Percentiles rank a stretch among this genome's conserved stretches.
Conservation (phyloP, 2,113 vertebrate species). For the Pogonocichla stellata region DNA sequence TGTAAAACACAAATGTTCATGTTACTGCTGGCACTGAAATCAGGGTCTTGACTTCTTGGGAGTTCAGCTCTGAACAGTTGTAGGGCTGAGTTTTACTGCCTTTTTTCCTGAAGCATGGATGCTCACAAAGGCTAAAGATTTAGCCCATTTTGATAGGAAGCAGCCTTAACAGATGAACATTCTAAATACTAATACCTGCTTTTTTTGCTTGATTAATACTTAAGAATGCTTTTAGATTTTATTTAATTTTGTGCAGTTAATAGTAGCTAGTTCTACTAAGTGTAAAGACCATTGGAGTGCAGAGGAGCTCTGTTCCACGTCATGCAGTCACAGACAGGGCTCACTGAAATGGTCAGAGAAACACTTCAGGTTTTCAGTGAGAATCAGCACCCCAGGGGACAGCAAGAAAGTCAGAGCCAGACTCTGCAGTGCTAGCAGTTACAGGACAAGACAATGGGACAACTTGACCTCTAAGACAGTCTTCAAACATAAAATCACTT, state of each 20-base stretch:
- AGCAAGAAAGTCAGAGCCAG: neutral
- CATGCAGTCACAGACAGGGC: neutral
- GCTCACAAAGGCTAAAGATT: neutral
- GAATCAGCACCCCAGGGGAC: neutral
- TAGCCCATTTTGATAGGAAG: neutral
- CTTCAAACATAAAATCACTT: neutral
- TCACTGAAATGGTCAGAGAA: neutral
- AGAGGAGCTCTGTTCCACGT: neutral
- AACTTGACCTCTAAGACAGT: neutral
- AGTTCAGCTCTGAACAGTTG: neutral
- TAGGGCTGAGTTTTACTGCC: neutral
- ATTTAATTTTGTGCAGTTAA: neutral
- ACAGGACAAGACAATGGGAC: neutral
- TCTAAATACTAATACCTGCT: neutral
- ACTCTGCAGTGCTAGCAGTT: neutral
- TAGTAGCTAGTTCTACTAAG: neutral
- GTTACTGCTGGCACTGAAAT: neutral
- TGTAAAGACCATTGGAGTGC: neutral
- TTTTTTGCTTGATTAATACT: neutral
- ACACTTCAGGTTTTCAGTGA: neutral
- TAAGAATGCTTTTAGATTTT: neutral
- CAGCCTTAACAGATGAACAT: neutral
- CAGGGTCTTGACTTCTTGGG: neutral
- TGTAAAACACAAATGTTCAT: neutral
- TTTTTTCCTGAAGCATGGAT: neutral